Conservation (phyloP, 2,797 vertebrate genomes). For the Leucoraja ocellata region DNA sequence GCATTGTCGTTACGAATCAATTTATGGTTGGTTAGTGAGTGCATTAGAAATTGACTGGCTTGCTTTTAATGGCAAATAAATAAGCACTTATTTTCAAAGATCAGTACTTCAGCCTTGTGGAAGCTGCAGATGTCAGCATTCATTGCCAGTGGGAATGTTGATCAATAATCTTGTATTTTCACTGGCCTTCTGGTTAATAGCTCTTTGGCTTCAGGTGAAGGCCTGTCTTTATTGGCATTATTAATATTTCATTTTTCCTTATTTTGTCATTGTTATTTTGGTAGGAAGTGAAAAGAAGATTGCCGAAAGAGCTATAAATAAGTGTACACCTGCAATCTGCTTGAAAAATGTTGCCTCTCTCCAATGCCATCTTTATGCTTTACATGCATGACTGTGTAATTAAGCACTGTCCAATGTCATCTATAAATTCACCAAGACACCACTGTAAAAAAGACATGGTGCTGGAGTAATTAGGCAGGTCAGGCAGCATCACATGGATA, state of each 20-base stretch:
- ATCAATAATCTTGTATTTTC: neutral
- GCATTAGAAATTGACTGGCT: neutral
- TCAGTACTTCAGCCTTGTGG: slow-evolving; percentile 1
- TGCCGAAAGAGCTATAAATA: neutral
- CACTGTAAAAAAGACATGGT: too few species aligned
- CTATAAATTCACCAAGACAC: too few species aligned
- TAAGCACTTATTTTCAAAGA: neutral
- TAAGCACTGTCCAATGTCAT: too few species aligned
- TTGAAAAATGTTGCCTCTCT: too few species aligned
- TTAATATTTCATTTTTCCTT: neutral
- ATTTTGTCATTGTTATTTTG: neutral
- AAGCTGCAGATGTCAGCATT: neutral
- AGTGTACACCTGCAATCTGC: neutral
- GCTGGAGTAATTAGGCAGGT: too few species aligned
- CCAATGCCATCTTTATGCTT: too few species aligned
- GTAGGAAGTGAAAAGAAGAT: too few species aligned
- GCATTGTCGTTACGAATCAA: slow-evolving; percentile 9
- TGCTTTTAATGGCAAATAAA: slow-evolving; percentile 11
- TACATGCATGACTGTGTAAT: too few species aligned
- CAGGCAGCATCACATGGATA: too few species aligned
- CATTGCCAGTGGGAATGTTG: neutral
- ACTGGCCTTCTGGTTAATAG: neutral
- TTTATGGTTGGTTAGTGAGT: neutral
- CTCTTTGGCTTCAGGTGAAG: neutral
- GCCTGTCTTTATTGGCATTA: neutral